phyloP scores from a whole-genome alignment of 2,113 vertebrate genomes.

The Macquaria ambigua region DNA sequence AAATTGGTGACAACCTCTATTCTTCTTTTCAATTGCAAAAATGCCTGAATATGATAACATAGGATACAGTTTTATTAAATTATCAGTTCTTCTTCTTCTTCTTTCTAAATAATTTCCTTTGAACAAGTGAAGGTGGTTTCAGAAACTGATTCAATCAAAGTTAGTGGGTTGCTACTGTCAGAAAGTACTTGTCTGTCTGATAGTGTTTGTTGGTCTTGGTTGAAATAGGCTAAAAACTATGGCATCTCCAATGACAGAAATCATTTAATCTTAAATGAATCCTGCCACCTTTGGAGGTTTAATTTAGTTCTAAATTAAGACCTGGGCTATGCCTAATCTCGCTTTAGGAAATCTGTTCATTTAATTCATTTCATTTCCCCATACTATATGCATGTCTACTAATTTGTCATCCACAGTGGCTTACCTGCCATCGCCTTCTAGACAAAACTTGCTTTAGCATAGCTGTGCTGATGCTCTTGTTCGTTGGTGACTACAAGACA shows the following conservation, averaged over 20 bases:
- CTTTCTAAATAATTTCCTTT: no score
- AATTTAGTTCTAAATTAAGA: background rate
- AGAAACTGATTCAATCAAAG: background rate
- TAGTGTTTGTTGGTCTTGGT: no score
- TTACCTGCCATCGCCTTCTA: conserved; percentile 94
- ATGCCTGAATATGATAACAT: no score
- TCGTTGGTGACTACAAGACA: conserved; percentile 88
- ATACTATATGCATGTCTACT: background rate
- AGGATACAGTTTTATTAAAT: background rate
- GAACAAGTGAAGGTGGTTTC: background rate
- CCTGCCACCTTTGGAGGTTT: background rate
- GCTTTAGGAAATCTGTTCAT: background rate
- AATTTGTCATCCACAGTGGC: background rate
- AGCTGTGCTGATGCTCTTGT: conserved; percentile 90
- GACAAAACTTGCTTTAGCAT: conserved; percentile 93
- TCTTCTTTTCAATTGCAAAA: no score
- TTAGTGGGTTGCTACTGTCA: background rate
- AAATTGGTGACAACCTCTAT: no score
- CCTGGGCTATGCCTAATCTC: background rate
- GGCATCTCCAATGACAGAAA: background rate
- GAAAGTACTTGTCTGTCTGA: background rate
- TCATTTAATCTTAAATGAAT: background rate
- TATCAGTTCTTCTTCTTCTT: no score
- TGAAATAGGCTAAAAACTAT: background rate
- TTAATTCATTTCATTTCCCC: background rate